Base-by-base conservation (phyloP, 2,888 invertebrate species). In the Drosophila anomalata region DNA sequence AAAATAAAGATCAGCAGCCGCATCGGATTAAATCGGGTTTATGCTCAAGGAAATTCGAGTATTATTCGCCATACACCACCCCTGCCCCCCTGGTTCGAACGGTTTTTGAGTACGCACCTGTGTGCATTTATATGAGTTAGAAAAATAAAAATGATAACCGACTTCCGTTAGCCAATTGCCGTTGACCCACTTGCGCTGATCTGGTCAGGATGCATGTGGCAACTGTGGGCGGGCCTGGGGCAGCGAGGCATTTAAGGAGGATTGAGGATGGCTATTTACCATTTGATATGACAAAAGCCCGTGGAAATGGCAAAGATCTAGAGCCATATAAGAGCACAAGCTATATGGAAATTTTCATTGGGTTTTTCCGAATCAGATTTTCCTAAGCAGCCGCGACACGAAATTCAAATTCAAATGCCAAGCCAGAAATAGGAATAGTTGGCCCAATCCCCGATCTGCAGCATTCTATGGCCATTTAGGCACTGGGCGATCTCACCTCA, bases 401-500 rank as follows among this genome's bases (percentile, higher is more conserved):
- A 76, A 74, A 51, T 36, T 70, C 51, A 69, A 67, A 51, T 59
- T 44, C 52, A 81, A 78, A 80, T 80, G 78, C 71, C 78, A 76
- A 66, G 33, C 74, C 85, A 61, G 71, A 72, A 73, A 78, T 46
- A 56, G 52, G 59, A 55, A 52, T 36, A 39, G 31, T 14, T 42
- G 41, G 41, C 41, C 11, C 61, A n/a, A n/a, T 3, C 39, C 29
- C 17, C 24, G 31, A 6, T 42, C 36, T 7, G 8, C 20, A 58
- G 58, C 48, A 62, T 44, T 51, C 63, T 51, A 69, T 47, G 47
- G 69, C 72, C 74, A 78, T 69, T 75, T 77, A 60, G 79, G 69
- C 80, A 86, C 66, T 86, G 81, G 77, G 86, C 83, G 73, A 87
- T 75, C 82, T 82, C 53, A 41, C 52, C 65, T 65, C 81, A 87